Evolutionary conservation across 1,140 invertebrate genomes (phyloP), one percentile per base, ranked within the genome.

Genomic region (Eriocheir sinensis): DNA sequence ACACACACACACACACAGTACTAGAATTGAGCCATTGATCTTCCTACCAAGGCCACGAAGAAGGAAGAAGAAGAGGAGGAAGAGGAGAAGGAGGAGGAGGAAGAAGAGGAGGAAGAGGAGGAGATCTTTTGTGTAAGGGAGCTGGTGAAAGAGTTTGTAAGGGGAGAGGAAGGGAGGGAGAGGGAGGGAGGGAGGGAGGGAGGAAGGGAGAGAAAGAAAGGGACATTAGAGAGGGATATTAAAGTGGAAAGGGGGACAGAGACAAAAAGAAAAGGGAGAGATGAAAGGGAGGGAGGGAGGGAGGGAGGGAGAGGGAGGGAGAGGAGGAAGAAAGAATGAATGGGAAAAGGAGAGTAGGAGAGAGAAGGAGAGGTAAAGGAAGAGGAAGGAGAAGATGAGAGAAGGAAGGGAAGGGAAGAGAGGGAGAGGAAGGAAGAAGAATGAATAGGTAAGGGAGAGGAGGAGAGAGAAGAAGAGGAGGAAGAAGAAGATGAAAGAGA

Each of bases 21-120:
- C 4, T 72, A 72, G n/a, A 72, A 72, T 72, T n/a, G 60, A 72
- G 60, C 60, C 60, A 72, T 72, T 72, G 60, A 72, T 72, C 60
- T 72, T 8, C 27, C 27, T 21, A n/a, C 60, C 60, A 72, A 72
- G 60, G 60, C 60, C 60, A n/a, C n/a, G 60, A 72, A 72, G 60
- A 72, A 8, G 8, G 27, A 21, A 2, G 38, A 21, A 6, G 38
- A 44, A 6, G 38, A 3, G 30, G 38, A 0, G 30, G 30, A 44
- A 17, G 38, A 27, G 40, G 40, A 27, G 30, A 21, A 27, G 36
- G 38, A 44, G 86, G 86, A 44, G 86, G 21, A 44, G 86, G 40
- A 89, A 27, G 86, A 89, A 38, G 38, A 41, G 85, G 53, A 72
- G 53, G 60, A 72, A n/a, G 60, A 72, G 60, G 60, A 72, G 60